Base-by-base conservation (phyloP, 2,888 invertebrate species). In the Polydrusus cervinus region DNA sequence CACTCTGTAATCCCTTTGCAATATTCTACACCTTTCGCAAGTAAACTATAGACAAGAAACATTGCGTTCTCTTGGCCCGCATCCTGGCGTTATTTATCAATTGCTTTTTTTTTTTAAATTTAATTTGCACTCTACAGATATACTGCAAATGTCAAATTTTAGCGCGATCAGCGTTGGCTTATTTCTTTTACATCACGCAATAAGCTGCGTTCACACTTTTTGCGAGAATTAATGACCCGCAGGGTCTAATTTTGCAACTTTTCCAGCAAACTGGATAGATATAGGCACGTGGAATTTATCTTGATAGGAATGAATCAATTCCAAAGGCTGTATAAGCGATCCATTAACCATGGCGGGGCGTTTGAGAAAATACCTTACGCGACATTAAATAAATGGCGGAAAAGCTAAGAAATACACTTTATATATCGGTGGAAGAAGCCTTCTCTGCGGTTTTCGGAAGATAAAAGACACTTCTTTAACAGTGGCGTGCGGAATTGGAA, bases 401-500 rank as follows among this genome's bases (percentile, higher is more conserved):
- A 78, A 78, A 78, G 78, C 78, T 78, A 78, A 78, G 78, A 78
- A 78, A 78, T 76, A 78, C 78, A 78, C 78, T 78, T 78, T 78
- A 76, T 75, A 78, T 76, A 78, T 78, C 75, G 78, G 73, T 43
- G 71, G 71, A 77, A 53, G 77, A 47, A 68, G 77, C 74, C 71
- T 68, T 57, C 74, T 43, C 62, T 67, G 78, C 73, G 74, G 77
- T 71, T 76, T 77, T 74, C 77, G 68, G 70, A 76, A 76, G 76
- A 74, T 77, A 77, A 77, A 77, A 77, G 74, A 77, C 77, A 74
- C 62, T 77, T 77, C 74, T 77, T 74, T 67, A 18, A 13, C 77
- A 76, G 73, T 25, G 70, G 76, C 76, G 76, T 25, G 45, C 60
- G 43, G 13, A n/a, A 6, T 5, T 43, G 43, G n/a, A 43, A 3